phyloP scores from a whole-genome alignment of 2,113 vertebrate species.

The Mastomys coucha region DNA sequence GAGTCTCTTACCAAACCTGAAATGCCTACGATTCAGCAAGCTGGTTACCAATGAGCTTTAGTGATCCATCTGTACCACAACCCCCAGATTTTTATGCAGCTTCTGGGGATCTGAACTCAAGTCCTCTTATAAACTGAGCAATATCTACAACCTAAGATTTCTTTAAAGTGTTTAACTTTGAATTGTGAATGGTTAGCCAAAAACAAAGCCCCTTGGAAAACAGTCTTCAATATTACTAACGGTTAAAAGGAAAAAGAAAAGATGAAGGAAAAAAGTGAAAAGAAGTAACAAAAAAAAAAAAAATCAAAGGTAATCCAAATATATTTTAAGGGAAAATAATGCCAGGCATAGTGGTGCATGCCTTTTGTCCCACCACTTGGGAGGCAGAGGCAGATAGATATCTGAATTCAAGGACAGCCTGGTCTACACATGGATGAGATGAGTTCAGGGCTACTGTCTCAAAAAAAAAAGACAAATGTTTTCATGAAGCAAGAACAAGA shows the following conservation, averaged over 20 bases:
- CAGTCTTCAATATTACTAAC: neutral
- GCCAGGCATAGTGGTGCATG: neutral
- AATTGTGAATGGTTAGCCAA: neutral
- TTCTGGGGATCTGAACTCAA: neutral
- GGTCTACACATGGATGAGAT: neutral
- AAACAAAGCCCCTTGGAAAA: neutral
- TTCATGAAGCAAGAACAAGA: conserved; percentile 57
- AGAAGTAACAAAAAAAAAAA: neutral
- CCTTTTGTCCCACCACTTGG: neutral
- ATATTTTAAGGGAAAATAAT: too few species aligned
- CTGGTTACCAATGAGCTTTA: neutral
- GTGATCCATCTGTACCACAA: neutral
- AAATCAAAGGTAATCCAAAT: neutral
- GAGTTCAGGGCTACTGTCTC: neutral
- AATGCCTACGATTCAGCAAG: neutral
- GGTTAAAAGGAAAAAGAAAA: neutral
- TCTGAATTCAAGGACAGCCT: neutral
- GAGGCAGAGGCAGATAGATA: neutral
- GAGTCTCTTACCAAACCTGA: neutral
- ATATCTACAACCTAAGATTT: neutral
- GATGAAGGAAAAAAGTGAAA: neutral
- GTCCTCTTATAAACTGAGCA: neutral
- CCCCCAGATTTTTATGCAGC: neutral
- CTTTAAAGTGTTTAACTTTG: neutral
- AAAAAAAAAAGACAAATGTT: neutral